Evolutionary conservation across 2,113 vertebrate species (phyloP).

Genomic region (Sakesphorus luctuosus): DNA sequence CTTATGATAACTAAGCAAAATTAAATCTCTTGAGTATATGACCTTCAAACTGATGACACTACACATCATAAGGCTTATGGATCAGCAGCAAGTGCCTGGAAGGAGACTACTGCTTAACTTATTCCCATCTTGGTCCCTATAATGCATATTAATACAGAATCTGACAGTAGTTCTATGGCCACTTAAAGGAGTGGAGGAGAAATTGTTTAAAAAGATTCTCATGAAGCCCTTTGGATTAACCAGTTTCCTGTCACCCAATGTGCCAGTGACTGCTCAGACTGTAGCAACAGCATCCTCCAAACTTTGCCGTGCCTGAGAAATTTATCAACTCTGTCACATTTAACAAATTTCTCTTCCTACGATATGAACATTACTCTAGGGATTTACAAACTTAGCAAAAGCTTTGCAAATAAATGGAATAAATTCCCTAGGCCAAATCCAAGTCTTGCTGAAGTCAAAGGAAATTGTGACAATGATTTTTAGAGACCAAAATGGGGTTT

Average conservation of each 20-base stretch:
- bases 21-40: background rate
- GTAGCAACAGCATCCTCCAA: background rate
- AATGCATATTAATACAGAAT: background rate
- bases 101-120: background rate
- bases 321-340: constrained; percentile 42
- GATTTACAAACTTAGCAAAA: constrained; percentile 43
- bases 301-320: constrained; percentile 15
- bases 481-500: background rate
- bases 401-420: constrained; percentile 46
- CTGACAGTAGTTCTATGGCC: background rate
- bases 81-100: constrained; percentile 4
- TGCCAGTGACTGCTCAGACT: background rate
- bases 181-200: background rate
- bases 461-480: background rate
- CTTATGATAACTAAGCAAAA: constrained; percentile 9
- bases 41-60: background rate
- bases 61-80: background rate
- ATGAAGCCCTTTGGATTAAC: background rate
- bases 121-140: background rate
- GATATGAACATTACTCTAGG: background rate
- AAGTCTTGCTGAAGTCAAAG: constrained; percentile 9
- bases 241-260: background rate
- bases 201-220: background rate
- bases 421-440: constrained; percentile 42
- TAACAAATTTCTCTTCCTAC: constrained; percentile 5